phyloP scores from a whole-genome alignment of 2,113 vertebrate genomes.

The Regulus satrapa region DNA sequence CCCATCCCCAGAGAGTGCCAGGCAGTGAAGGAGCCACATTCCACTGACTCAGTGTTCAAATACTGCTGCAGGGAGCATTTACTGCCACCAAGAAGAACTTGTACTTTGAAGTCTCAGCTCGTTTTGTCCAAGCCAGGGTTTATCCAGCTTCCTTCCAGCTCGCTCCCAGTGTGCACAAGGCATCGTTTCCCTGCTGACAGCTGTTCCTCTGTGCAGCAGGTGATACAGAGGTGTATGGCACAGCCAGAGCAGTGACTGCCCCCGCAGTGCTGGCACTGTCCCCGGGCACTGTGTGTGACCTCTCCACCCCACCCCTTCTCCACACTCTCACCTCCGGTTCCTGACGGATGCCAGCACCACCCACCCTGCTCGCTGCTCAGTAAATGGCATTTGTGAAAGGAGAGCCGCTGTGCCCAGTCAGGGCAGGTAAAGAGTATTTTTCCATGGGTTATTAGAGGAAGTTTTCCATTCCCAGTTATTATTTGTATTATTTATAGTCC shows the following conservation, averaged over 20 bases:
- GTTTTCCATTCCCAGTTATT: background rate
- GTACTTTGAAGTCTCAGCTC: background rate
- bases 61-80: background rate
- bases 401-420: background rate
- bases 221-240: fast-evolving
- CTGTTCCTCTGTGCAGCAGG: background rate
- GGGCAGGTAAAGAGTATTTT: background rate
- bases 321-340: background rate
- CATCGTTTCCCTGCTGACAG: background rate
- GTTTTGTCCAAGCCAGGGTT: background rate
- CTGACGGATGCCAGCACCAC: background rate
- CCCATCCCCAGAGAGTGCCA: background rate
- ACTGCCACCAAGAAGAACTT: background rate
- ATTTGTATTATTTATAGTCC: background rate
- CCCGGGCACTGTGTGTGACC: background rate
- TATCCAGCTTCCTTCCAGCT: background rate
- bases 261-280: background rate
- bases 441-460: background rate
- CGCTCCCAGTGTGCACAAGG: background rate
- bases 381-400: background rate
- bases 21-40: background rate
- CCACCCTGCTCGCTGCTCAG: background rate
- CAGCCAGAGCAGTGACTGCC: background rate
- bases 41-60: background rate
- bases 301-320: background rate